phyloP scores from a whole-genome alignment of 1,140 invertebrate species.

The Brachionus paranguensis region DNA sequence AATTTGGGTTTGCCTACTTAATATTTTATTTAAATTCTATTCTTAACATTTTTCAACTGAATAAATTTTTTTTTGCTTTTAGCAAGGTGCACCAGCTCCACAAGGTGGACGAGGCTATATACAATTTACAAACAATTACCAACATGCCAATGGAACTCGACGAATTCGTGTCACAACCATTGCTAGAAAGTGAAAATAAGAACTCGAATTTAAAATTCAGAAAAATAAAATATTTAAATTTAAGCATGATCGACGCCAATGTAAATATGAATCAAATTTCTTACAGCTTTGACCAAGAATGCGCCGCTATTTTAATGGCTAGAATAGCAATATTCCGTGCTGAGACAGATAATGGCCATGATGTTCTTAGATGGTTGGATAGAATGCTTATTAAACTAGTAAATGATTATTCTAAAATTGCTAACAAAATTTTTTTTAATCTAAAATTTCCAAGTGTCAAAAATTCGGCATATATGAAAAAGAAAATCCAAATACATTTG shows the following conservation, averaged over 20 bases:
- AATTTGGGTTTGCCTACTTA: no score
- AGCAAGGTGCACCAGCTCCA: slow-evolving; percentile 82
- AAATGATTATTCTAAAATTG: not conserved
- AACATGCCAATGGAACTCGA: slow-evolving; percentile 90
- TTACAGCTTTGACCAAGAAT: slow-evolving; percentile 96
- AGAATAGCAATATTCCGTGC: slow-evolving; percentile 89
- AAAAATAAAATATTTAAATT: not conserved
- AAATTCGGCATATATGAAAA: slow-evolving; percentile 97
- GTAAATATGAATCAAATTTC: slow-evolving; percentile 60
- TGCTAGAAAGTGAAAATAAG: slow-evolving; percentile 65
- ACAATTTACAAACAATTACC: slow-evolving; percentile 97
- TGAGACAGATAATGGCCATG: slow-evolving; percentile 88
- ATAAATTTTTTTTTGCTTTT: not conserved
- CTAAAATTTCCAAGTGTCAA: slow-evolving; percentile 68
- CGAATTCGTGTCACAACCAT: slow-evolving; percentile 92
- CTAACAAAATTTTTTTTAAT: not conserved
- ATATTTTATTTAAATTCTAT: not conserved
- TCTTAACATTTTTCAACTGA: slow-evolving; percentile 50
- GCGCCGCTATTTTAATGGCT: slow-evolving; percentile 91
- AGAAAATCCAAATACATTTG: slow-evolving; percentile 92
- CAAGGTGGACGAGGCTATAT: slow-evolving; percentile 91
- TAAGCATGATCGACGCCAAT: slow-evolving; percentile 61
- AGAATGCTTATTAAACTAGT: slow-evolving; percentile 80
- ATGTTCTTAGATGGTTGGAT: slow-evolving; percentile 95
- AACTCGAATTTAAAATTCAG: not conserved